A percentile compares a stretch with the other conserved stretches of the same genome.
Evolutionary conservation across 2,113 vertebrate species (phyloP).

Genomic region (Todiramphus saurophagus): DNA sequence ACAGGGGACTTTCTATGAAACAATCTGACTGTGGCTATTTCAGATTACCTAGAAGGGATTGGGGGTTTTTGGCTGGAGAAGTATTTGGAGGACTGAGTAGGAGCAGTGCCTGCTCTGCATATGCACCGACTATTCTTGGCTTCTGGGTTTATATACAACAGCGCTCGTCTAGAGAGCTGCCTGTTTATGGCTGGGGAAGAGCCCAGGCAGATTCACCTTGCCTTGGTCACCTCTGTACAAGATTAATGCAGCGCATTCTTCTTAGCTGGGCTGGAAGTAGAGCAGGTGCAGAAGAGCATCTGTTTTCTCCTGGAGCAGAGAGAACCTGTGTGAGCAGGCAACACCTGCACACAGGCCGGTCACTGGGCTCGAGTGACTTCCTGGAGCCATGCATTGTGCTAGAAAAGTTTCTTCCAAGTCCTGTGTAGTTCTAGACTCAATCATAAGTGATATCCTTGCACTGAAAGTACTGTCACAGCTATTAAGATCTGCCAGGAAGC

Average conservation of each 20-base stretch:
- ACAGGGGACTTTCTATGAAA: not conserved
- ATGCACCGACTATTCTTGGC: conserved; percentile 2
- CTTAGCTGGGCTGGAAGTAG: conserved; percentile 43
- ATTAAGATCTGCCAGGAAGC: conserved; percentile 65
- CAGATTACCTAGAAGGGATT: not conserved
- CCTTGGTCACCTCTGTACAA: conserved; percentile 61
- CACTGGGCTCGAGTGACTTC: not conserved
- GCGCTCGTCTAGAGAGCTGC: not conserved
- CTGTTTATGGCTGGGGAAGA: conserved; percentile 9
- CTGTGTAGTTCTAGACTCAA: not conserved
- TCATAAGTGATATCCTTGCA: not conserved
- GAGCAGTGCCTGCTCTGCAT: not conserved
- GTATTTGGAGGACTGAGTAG: not conserved
- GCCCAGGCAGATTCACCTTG: conserved; percentile 58
- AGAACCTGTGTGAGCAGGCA: conserved; percentile 17
- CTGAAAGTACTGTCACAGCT: conserved; percentile 51
- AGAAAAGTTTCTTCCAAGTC: not conserved
- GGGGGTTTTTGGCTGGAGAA: not conserved
- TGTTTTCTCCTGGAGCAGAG: conserved; percentile 31
- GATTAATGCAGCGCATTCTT: conserved; percentile 59
- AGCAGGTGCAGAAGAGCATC: conserved; percentile 69
- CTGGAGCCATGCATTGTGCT: not conserved
- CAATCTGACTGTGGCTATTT: not conserved
- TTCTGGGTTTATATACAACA: not conserved
- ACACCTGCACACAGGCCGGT: conserved; percentile 16